Base-by-base conservation (phyloP, 2,113 vertebrate species). In the Heterochromis multidens region DNA sequence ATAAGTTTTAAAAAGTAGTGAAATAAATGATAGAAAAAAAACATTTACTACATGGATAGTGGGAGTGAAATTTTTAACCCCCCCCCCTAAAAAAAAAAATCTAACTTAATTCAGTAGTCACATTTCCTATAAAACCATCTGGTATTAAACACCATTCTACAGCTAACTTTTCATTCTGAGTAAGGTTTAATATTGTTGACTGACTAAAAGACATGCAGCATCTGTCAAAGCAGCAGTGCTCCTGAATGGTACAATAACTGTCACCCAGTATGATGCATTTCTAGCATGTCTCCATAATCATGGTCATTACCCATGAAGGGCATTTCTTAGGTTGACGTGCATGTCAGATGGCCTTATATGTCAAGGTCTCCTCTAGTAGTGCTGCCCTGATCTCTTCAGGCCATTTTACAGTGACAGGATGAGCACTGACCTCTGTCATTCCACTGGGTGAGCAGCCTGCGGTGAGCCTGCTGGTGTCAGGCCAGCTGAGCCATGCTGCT, bases 341-440 rank as follows among this genome's bases (percentile, higher is more conserved):
- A 65, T 88, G 88, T 95, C 90, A 85, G 82, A 89, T 91, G 91
- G 90, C 85, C 81, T 90, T 60, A 74, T 85, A 84, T 88, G 92
- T 94, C 91, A 92, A 93, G 92, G 92, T 90, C 91, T 89, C 85
- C 40, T 90, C 88, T 79, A 27, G 84, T 79, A 58, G 77, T 40
- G 67, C 43, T 49, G 90, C 77, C 87, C 87, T 17, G 33, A 78
- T 89, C 89, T 82, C 94, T 86, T 85, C 87, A 67, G 93, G 94
- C 90, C 86, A 82, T 91, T 95, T 93, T 84, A 76, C 91, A 87
- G 85, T 84, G 93, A 92, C 88, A 87, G 93, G 86, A 87, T 90
- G 86, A 94, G 84, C 91, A 87, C 19, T 87, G 94, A 94, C 95
- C 94, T 93, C 90, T 93, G 93, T 90, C 94, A 82, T 83, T 93